These are phyloP conservation scores for Ascidia mentula DNA, from an alignment of 23 tunicate genomes.

Conservation along the genomic window DNA sequence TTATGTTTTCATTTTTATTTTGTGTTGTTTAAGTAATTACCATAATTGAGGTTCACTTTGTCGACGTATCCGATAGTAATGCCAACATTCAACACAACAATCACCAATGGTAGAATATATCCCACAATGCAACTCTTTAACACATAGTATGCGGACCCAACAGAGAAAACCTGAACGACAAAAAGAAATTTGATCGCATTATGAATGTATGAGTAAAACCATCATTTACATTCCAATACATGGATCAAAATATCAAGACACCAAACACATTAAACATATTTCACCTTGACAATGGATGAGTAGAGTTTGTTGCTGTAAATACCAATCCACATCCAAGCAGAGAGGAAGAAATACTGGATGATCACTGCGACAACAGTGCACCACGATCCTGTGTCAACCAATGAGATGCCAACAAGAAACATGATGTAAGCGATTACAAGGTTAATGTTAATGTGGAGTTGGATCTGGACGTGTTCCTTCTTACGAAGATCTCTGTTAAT, in stretches of 20 bases:
- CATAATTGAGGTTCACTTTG: background rate
- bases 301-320: constrained; percentile 73
- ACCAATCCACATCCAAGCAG: constrained; percentile 85
- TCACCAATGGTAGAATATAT: background rate
- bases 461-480: constrained; percentile 41
- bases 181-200: no score
- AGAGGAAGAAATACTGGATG: constrained; percentile 61
- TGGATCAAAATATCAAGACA: background rate
- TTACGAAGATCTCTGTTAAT: constrained; percentile 58
- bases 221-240: no score
- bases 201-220: no score
- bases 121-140: background rate
- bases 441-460: constrained; percentile 49
- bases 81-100: background rate
- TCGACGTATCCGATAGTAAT: background rate
- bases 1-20: no score
- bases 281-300: constrained; percentile 51
- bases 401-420: constrained; percentile 55
- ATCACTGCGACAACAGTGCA: constrained; percentile 56
- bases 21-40: no score
- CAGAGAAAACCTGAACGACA: background rate
- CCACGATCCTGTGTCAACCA: background rate
- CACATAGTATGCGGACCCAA: background rate
- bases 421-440: constrained; percentile 55
- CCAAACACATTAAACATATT: background rate